Evolutionary conservation across 1,140 invertebrate species (phyloP), one percentile per base, ranked within the genome.

Genomic region (Palaemon carinicauda): DNA sequence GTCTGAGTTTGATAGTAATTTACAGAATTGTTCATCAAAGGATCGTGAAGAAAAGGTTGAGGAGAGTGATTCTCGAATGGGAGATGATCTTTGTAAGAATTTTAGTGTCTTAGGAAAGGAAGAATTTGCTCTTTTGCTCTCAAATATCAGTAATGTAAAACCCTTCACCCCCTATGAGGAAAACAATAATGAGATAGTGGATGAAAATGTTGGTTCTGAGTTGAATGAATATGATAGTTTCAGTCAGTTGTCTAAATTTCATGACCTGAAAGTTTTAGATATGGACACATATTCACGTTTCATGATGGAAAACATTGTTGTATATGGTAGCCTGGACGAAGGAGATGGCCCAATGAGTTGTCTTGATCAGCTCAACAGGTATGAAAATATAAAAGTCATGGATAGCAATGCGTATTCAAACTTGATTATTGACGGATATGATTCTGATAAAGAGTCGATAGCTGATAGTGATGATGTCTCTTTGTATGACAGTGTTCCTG

Each of bases 221-320:
- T 10, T 9, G n/a, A 75, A 21, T 71, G 33, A 75, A 50, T 7
- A 54, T 56, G 81, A 75, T 12, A 41, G n/a, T 50, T 77, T 3
- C 14, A 29, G 31, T 50, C 21, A 60, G 5, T 14, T 77, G 27
- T 84, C 82, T 65, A 78, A 41, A 50, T 86, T 86, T 29, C 77
- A 71, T n/a, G 53, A 71, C 19, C 33, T 86, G 78, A 86, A 80
- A 27, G 33, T 86, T 33, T 53, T 86, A 41, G 84, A 86, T 24
- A 33, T 86, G 31, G 84, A 86, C n/a, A 56, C 84, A 19, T 86
- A 86, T 54, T 86, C 84, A 24, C 84, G 84, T 56, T 71, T 86
- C n/a, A 80, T 86, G 78, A 86, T 86, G 84, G 84, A 86, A 73
- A 86, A 86, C 54, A 73, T 79, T 52, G 84, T 86, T 74, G 77